A percentile compares a stretch with the other conserved stretches of the same genome.
phyloP scores from a whole-genome alignment of 2,888 invertebrate genomes.

The Sepiola atlantica region DNA sequence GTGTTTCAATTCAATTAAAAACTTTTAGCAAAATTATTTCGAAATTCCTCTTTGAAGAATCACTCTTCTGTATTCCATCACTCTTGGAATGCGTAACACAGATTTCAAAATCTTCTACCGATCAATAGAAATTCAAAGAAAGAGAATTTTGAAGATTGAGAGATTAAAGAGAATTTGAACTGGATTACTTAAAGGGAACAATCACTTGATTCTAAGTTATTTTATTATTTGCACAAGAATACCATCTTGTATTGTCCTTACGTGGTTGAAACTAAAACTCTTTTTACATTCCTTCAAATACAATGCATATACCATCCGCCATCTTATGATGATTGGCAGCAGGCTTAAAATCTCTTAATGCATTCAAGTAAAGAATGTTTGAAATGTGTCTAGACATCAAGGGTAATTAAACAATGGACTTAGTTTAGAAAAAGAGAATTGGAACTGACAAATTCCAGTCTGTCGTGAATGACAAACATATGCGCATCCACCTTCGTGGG shows the following conservation, averaged over 20 bases:
- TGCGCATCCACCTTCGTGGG: too few species aligned
- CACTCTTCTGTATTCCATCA: neutral
- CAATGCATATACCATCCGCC: neutral
- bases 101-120: neutral
- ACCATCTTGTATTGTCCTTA: neutral
- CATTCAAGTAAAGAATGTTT: constrained; percentile 14
- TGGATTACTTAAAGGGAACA: neutral
- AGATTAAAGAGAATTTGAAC: neutral
- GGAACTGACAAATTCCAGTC: neutral
- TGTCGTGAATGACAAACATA: too few species aligned
- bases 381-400: neutral
- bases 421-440: neutral
- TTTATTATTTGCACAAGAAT: neutral
- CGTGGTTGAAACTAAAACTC: neutral
- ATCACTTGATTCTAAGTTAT: neutral
- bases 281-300: neutral
- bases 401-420: neutral
- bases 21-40: neutral
- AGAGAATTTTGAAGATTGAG: neutral
- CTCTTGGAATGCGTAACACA: neutral
- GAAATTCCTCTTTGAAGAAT: neutral
- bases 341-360: neutral
- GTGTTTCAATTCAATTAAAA: neutral
- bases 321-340: neutral
- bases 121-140: neutral